A percentile compares a stretch with the other conserved stretches of the same genome.
Evolutionary conservation across 1,140 invertebrate species (phyloP).

Genomic region (Pogonomyrmex californicus): DNA sequence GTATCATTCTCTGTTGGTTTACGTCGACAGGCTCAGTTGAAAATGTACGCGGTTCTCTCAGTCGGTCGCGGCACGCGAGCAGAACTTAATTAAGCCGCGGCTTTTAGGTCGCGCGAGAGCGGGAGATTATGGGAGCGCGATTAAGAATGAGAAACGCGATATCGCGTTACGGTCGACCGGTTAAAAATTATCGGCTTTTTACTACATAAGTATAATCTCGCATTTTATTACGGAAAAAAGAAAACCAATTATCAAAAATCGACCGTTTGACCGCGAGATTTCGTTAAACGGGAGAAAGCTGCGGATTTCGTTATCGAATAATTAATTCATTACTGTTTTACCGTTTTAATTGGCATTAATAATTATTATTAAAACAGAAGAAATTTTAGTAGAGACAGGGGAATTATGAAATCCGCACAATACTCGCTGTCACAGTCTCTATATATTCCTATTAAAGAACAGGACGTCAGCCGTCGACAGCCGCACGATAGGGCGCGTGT

Average conservation of each 20-base stretch:
- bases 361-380: slow-evolving; percentile 1
- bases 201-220: slow-evolving; percentile 17
- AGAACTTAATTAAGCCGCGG: slow-evolving; percentile 64
- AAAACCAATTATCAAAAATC: slow-evolving; percentile 30
- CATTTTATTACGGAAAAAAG: slow-evolving; percentile 25
- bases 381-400: neutral
- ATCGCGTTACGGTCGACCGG: slow-evolving; percentile 62
- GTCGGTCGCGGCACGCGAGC: slow-evolving; percentile 54
- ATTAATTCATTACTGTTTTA: slow-evolving; percentile 24
- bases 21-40: slow-evolving; percentile 41
- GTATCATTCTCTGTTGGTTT: slow-evolving; percentile 58
- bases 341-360: neutral
- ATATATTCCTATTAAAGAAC: slow-evolving; percentile 74
- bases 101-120: slow-evolving; percentile 60
- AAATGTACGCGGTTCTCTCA: slow-evolving; percentile 47
- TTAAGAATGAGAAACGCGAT: slow-evolving; percentile 63
- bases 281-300: slow-evolving; percentile 1
- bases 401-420: neutral
- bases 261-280: neutral
- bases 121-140: slow-evolving; percentile 52
- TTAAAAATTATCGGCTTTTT: slow-evolving; percentile 58
- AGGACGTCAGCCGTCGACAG: slow-evolving; percentile 64
- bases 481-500: slow-evolving; percentile 78
- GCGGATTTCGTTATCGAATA: neutral
- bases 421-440: slow-evolving; percentile 8